A percentile compares a stretch with the other conserved stretches of the same genome.
Conservation (phyloP, 2,888 invertebrate genomes). For the Herminia tarsipennalis region DNA sequence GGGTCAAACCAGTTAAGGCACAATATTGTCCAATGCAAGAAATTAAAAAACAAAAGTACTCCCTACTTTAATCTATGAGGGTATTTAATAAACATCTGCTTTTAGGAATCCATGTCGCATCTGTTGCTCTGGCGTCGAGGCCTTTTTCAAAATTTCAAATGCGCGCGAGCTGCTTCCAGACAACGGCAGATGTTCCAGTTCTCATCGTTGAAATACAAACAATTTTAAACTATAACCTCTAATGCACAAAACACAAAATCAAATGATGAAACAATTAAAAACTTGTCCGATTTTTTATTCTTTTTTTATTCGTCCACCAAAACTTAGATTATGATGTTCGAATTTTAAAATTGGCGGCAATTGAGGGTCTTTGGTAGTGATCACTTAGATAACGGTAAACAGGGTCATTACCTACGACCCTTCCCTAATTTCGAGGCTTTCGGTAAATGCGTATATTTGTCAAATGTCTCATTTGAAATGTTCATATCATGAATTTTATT, state of each 20-base stretch:
- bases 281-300: slow-evolving; percentile 38
- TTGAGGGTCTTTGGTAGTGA: slow-evolving; percentile 70
- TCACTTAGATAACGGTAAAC: slow-evolving; percentile 76
- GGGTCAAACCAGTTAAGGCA: slow-evolving; percentile 75
- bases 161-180: slow-evolving; percentile 74
- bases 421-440: slow-evolving; percentile 63
- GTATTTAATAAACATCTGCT: slow-evolving; percentile 83
- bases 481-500: slow-evolving; percentile 68
- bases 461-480: slow-evolving; percentile 65
- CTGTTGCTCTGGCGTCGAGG: slow-evolving; percentile 72
- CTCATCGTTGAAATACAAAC: slow-evolving; percentile 33
- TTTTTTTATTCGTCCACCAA: slow-evolving; percentile 52
- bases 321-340: slow-evolving; percentile 80
- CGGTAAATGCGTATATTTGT: slow-evolving; percentile 73
- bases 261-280: slow-evolving; percentile 31
- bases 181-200: slow-evolving; percentile 76
- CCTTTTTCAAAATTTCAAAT: slow-evolving; percentile 81
- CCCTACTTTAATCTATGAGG: slow-evolving; percentile 79
- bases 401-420: slow-evolving; percentile 77
- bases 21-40: slow-evolving; percentile 72
- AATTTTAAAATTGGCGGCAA: slow-evolving; percentile 78
- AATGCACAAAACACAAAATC: slow-evolving; percentile 35
- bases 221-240: slow-evolving; percentile 43
- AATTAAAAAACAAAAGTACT: slow-evolving; percentile 76
- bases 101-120: slow-evolving; percentile 83